Evolutionary conservation across 1,140 invertebrate species (phyloP).

Genomic region (Diabrotica virgifera): DNA sequence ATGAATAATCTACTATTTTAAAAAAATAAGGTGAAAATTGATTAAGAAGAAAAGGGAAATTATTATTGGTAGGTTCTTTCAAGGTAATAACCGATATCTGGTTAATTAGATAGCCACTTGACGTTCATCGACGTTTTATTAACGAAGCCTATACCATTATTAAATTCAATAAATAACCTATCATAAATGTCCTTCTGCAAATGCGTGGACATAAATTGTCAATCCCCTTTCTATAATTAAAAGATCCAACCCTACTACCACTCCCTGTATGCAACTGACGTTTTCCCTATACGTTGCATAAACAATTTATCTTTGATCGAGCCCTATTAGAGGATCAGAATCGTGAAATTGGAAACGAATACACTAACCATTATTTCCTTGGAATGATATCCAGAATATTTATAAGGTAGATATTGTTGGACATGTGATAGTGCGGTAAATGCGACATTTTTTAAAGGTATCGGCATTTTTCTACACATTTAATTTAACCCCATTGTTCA

Average conservation of each 20-base stretch:
- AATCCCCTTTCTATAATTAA: constrained; percentile 31
- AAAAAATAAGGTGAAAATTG: no score
- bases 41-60: no score
- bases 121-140: constrained; percentile 14
- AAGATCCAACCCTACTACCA: constrained; percentile 24
- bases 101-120: constrained; percentile 1
- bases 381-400: no score
- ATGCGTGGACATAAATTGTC: constrained; percentile 29
- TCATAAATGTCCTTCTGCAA: constrained; percentile 26
- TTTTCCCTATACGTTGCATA: constrained; percentile 11
- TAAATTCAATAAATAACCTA: constrained; percentile 19
- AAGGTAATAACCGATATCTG: no score
- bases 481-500: no score
- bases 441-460: no score
- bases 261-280: constrained; percentile 12
- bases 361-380: no score
- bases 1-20: no score
- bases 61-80: no score
- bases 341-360: background rate
- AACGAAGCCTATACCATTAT: constrained; percentile 5
- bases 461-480: no score
- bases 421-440: no score
- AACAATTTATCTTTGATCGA: constrained; percentile 10
- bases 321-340: background rate
- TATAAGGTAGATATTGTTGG: no score